Evolutionary conservation across 2,797 vertebrate genomes (phyloP), one percentile per base, ranked within the genome.

Genomic region (Crypturellus tataupa): DNA sequence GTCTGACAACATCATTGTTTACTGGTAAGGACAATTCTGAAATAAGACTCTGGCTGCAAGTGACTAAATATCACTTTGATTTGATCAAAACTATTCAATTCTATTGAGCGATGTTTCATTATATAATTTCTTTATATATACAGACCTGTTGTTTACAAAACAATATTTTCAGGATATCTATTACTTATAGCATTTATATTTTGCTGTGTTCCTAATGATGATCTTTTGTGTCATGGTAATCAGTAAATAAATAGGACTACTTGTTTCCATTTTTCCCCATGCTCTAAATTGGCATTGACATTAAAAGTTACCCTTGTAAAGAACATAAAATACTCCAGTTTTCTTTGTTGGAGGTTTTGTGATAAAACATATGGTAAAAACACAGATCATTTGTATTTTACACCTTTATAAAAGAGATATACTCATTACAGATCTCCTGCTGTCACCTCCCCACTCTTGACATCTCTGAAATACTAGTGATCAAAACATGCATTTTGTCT

Each of bases 21-120:
- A 70, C 77, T 87, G 85, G 90, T 77, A 95, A 91, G 37, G 70
- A 39, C 67, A 86, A 76, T 91, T 91, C 73, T 91, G 80, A 90
- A 96, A 93, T 92, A 33, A 79, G 46, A 31, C 42, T 88, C 23
- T 67, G 85, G 9, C 76, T 81, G 70, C 59, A 80, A 79, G 27
- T 90, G 85, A 65, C 85, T 95, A 94, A 85, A 75, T 83, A 92
- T 80, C 79, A 92, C 25, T 89, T 69, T 92, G 2, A 79, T 91
- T 87, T 78, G 79, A 93, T 78, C 79, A 89, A 91, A 95, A 69
- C 55, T 69, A 72, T 85, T 0, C 49, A 83, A 76, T 87, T 87
- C n/a, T 51, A 31, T 91, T 84, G 67, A 87, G 31, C 21, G 46
- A 92, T 42, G 40, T 55, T 75, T 83, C 80, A 83, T 59, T 63